phyloP scores from a whole-genome alignment of 2,797 vertebrate genomes.

The Myotis pilosus region DNA sequence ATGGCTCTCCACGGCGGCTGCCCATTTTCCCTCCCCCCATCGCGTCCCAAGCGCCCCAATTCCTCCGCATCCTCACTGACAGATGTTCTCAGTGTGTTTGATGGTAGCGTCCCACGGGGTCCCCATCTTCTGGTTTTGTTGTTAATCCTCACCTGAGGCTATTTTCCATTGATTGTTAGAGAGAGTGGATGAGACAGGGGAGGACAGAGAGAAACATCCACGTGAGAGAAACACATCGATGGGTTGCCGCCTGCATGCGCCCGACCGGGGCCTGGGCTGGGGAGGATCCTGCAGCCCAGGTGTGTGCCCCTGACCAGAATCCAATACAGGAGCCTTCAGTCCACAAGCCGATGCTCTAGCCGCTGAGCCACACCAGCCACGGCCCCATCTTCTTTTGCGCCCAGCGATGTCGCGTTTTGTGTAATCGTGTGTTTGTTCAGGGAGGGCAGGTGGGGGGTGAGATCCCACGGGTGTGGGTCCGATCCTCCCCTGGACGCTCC shows the following conservation, averaged over 20 bases:
- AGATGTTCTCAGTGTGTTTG: fast-evolving
- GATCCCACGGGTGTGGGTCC: neutral
- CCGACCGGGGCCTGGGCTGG: too few relatives aligned
- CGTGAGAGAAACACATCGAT: too few relatives aligned
- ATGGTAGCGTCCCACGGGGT: fast-evolving
- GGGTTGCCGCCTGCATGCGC: too few relatives aligned
- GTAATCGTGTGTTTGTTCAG: neutral
- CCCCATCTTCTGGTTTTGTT: fast-evolving
- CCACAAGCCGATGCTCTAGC: too few relatives aligned
- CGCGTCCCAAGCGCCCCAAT: fast-evolving
- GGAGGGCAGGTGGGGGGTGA: fast-evolving
- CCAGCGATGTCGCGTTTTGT: fast-evolving
- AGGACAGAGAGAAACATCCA: too few relatives aligned
- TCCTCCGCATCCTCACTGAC: fast-evolving
- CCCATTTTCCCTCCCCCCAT: fast-evolving
- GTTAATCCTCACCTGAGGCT: too few relatives aligned
- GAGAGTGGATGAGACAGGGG: too few relatives aligned
- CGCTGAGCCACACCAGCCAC: too few relatives aligned
- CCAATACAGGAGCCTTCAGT: too few relatives aligned
- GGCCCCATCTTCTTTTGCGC: fast-evolving
- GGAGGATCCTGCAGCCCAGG: too few relatives aligned
- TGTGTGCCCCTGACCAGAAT: too few relatives aligned
- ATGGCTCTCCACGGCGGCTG: fast-evolving
- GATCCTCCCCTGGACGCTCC: fast-evolving
- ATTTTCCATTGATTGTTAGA: too few relatives aligned